Base-by-base conservation (phyloP, 2,888 invertebrate species). In the Machimus atricapillus region DNA sequence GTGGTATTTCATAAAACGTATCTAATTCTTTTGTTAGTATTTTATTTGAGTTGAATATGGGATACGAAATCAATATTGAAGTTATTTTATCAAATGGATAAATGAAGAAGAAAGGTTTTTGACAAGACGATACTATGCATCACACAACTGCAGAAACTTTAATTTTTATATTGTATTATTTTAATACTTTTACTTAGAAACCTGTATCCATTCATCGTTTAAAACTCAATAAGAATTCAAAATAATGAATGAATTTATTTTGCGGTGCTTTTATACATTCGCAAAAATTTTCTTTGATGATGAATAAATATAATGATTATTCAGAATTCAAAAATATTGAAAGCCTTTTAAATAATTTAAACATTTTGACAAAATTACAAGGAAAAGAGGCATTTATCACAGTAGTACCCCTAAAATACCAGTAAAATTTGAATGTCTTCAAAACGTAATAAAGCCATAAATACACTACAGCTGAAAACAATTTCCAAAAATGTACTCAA, bases 371-470 rank as follows among this genome's bases (percentile, higher is more conserved):
- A 12, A 58, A 27, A 66, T 52, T n/a, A 52, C 52, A 66, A 27
- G 27, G 66, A 66, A 66, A 66, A 66, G 66, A 66, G 66, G 9
- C 27, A 23, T 56, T 19, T 19, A 66, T 27, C 52, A 52, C 7
- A 52, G 12, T 66, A 66, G 52, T 52, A n/a, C n/a, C 52, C 23
- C 14, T 66, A 9, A 66, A 66, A 27, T 66, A 66, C 19, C 66
- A 66, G 66, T 66, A 66, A 66, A 82, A 82, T 66, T 82, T 82
- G 82, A 82, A 82, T 82, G 82, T 82, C 82, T 82, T 82, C 82
- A 82, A 82, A 66, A 79, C 52, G 40, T 58, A 82, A 52, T 27
- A 81, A 52, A 81, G 81, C 81, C 56, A 3, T 43, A 52, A 79
- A 43, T 79, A 37, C 19, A 37, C 76, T 76, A 76, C 19, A 27